A percentile compares a stretch with the other conserved stretches of the same genome.
phyloP scores from a whole-genome alignment of 2,888 invertebrate species.

The Tineola bisselliella region DNA sequence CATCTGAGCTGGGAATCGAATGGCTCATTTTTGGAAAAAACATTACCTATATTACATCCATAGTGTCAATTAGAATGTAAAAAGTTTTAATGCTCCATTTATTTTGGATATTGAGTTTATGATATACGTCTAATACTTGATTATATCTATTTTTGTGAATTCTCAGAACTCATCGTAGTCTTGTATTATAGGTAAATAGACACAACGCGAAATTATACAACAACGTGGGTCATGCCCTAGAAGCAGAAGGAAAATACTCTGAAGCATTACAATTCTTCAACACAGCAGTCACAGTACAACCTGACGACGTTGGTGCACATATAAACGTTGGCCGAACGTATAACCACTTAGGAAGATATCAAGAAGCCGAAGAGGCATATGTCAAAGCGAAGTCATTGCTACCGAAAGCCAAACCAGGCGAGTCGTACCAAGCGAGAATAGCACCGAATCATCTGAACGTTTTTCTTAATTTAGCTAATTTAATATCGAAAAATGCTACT shows the following conservation, averaged over 20 bases:
- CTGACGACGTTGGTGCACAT: constrained; percentile 96
- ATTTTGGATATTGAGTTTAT: no score
- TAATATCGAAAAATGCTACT: constrained; percentile 92
- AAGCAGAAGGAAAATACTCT: constrained; percentile 72
- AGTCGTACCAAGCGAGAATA: constrained; percentile 94
- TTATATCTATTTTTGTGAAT: no score
- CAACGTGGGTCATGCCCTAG: constrained; percentile 96
- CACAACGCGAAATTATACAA: constrained; percentile 96
- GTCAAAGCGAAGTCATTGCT: constrained; percentile 87
- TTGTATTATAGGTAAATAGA: constrained; percentile 80
- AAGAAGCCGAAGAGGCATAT: constrained; percentile 93
- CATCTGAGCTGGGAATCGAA: no score
- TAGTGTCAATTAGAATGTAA: no score
- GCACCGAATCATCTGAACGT: constrained; percentile 97
- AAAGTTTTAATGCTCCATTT: no score
- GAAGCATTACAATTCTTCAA: constrained; percentile 92
- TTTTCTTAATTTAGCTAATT: constrained; percentile 92
- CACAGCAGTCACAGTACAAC: constrained; percentile 91
- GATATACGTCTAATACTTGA: no score
- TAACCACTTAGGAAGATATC: constrained; percentile 80
- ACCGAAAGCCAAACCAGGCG: constrained; percentile 91
- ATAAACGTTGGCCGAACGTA: constrained; percentile 97
- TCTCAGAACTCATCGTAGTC: no score
- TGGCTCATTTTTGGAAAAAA: no score
- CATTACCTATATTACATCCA: no score